Evolutionary conservation across 2,888 invertebrate genomes (phyloP), one percentile per base, ranked within the genome.

Genomic region (Timandra comae): DNA sequence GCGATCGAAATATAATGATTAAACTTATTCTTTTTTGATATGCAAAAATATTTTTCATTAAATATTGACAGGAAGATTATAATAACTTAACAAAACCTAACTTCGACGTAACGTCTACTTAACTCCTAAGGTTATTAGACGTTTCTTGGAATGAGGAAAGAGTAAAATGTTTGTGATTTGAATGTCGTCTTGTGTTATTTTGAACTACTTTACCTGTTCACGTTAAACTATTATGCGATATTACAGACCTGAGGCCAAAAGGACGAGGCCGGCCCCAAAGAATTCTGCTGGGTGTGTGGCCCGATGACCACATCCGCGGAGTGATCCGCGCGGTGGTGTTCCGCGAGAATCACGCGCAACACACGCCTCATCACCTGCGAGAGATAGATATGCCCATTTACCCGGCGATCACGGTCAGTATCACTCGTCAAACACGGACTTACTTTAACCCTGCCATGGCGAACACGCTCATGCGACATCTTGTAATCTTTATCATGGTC

Each of bases 291-390:
- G 96, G 96, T 43, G 93, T 95, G 41, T 96, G 96, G 96, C 96
- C 96, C 6, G 96, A 96, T 77, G 96, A 96, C 70, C 96, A 96
- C 79, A 96, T 96, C 73, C 92, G 95, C 66, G 95, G 95, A 43
- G 96, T 96, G 33, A 96, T 96, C 63, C 90, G 96, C 61, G 94
- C 96, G 37, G 96, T 96, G 32, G 96, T 96, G 39, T 96, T 96
- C 87, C 89, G 96, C 58, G 96, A 96, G 84, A 91, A 93, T 7
- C 88, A 88, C 69, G 79, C 87, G 28, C 75, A 86, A 27, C 89
- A 88, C 91, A 91, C 76, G 90, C 38, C 96, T 34, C 91, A 92
- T 68, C 92, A 92, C 73, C 88, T 93, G 63, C 93, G 93, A 71
- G 93, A 94, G 57, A 92, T 93, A 56, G 76, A 76, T 47, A 64